Percentiles rank a stretch among this genome's conserved stretches.
These are phyloP conservation scores for Pontoporia blainvillei DNA, from an alignment of 2,113 vertebrate genomes.

Conservation along the genomic window DNA sequence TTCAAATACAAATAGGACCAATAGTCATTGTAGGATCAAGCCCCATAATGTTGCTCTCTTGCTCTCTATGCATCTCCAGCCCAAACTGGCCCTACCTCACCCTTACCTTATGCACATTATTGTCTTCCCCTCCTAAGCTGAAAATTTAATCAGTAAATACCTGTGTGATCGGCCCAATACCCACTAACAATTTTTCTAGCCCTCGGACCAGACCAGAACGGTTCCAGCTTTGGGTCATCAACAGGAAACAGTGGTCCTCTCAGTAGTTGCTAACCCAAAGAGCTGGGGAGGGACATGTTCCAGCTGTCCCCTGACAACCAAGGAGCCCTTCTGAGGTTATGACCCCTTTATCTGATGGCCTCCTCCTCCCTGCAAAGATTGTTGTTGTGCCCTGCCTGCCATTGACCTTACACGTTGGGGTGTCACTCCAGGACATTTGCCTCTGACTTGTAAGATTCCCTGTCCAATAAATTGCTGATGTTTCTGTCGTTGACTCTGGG, in stretches of 20 bases:
- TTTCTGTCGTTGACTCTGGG: neutral
- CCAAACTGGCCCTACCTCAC: neutral
- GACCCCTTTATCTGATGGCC: neutral
- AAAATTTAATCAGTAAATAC: neutral
- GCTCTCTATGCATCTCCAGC: neutral
- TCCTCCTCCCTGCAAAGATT: neutral
- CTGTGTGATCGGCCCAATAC: neutral
- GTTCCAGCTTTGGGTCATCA: neutral
- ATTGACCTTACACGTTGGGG: neutral
- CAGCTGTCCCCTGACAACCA: neutral
- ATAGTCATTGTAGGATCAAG: neutral
- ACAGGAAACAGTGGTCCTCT: neutral
- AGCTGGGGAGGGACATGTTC: neutral
- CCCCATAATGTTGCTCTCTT: neutral
- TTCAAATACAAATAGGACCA: neutral
- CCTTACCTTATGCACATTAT: neutral
- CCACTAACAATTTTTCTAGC: neutral
- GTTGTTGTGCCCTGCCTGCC: neutral
- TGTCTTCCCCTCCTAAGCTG: neutral
- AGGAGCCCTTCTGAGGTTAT: neutral
- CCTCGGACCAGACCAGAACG: fast-evolving
- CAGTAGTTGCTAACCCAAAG: neutral
- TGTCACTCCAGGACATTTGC: neutral
- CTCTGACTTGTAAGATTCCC: neutral
- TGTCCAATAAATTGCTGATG: neutral